Base-by-base conservation (phyloP, 2,888 invertebrate genomes). In the Chrysopilus asiliformis region DNA sequence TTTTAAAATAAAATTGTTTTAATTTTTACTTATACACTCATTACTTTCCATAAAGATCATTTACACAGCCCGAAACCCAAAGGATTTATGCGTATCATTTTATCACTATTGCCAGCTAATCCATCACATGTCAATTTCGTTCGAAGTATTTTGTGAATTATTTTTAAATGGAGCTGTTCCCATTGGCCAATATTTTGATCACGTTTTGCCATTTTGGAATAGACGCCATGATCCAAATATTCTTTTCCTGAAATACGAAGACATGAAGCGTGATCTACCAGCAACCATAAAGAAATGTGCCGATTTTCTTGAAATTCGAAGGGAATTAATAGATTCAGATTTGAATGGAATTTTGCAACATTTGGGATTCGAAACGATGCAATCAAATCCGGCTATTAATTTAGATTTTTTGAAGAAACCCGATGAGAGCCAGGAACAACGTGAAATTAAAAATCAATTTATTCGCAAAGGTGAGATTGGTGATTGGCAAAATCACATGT, bases 61-160 rank as follows among this genome's bases (percentile, higher is more conserved):
- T 43, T 93, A 91, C 58, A 78, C 85, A 2, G 74, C 83, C 1
- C 73, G 93, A 32, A 87, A 93, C 63, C 87, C 91, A 1, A 90
- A 90, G 58, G 93, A 93, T 56, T 75, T 83, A 52, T 81, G 80
- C 43, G 85, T 91, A 0, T 91, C 91, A 0, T 89, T 79, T 53
- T 91, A 80, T 57, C 79, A 86, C 58, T 85, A 89, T 58, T 85
- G 78, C 54, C 72, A 69, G 39, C 63, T 81, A 36, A 68, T 85
- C 25, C 81, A 86, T 47, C 72, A 72, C 1, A 60, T 73, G 10
- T 64, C 67, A 41, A 74, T 74, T 0, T 65, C 69, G 1, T 82
- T 85, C 45, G 76, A 82, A 27, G 77, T 82, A 39, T 85, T 83
- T 55, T 76, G 78, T 39, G 77, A 84, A 41, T 59, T 84, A 8